phyloP scores from a whole-genome alignment of 1,140 invertebrate species.

The Hermetia illucens region DNA sequence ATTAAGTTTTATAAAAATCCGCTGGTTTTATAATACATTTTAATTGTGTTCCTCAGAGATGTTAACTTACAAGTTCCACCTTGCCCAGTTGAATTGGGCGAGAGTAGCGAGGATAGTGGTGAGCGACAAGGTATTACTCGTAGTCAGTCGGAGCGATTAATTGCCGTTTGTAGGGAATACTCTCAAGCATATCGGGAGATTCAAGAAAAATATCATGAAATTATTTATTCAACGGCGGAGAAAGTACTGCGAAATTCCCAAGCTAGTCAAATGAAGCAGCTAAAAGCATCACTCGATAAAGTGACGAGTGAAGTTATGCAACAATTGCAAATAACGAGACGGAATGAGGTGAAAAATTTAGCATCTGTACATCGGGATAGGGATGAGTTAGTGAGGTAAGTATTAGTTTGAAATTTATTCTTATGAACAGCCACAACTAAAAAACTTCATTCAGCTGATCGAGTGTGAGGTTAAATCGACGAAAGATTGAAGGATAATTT shows the following conservation, averaged over 20 bases:
- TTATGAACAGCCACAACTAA: no score
- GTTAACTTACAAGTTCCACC: conserved; percentile 24
- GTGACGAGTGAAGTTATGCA: conserved; percentile 74
- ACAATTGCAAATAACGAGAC: conserved; percentile 61
- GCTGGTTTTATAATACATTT: conserved; percentile 22
- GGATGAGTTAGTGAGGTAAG: conserved; percentile 67
- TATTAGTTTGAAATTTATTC: not conserved
- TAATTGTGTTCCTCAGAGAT: conserved; percentile 25
- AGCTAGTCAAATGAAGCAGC: conserved; percentile 57
- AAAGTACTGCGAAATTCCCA: conserved; percentile 68
- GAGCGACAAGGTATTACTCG: conserved; percentile 34
- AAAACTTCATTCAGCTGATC: no score
- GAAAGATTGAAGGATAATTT: no score
- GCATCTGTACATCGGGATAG: conserved; percentile 72
- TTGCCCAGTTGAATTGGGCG: conserved; percentile 21
- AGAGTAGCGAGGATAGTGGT: conserved; percentile 28
- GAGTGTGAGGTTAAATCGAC: no score
- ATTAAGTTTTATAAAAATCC: conserved; percentile 3
- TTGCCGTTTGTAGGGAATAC: conserved; percentile 53
- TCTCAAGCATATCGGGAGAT: conserved; percentile 62
- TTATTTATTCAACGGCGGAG: conserved; percentile 56
- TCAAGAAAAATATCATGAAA: conserved; percentile 71
- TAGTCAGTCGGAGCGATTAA: conserved; percentile 50
- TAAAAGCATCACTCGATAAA: conserved; percentile 52
- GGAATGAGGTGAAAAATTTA: conserved; percentile 73